Base-by-base conservation (phyloP, 2,797 vertebrate species). In the Onychomys torridus region DNA sequence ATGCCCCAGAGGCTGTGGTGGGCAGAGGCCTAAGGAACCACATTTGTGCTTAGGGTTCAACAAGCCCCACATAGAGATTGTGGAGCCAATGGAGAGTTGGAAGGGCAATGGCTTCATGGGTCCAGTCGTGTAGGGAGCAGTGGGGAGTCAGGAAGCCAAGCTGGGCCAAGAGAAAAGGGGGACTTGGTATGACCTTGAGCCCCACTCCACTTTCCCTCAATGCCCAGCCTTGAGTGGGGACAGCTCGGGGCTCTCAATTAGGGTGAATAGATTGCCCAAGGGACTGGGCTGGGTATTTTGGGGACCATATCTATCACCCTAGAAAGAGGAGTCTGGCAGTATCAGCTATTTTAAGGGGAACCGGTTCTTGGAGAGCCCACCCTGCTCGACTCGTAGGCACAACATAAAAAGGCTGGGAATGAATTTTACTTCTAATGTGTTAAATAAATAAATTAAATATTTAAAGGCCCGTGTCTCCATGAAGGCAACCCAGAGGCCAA, bases 371-470 rank as follows among this genome's bases (percentile, higher is more conserved):
- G 75, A 63, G 85, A n/a, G 19, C 65, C 85, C 23, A 78, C 57
- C 34, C n/a, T 73, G 65, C 63, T 76, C 81, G 81, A 76, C 59
- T 67, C 83, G 76, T 76, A 77, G 86, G 82, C 17, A 94, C 85
- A 32, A 29, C 34, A 61, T 37, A 59, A 90, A 79, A 91, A 69
- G 71, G 78, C 71, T 78, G 87, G 96, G 77, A 78, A 90, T 11
- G 11, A 81, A 88, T 37, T 88, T 93, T 88, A 73, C 75, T 91
- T 96, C 82, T 83, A 55, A 63, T 94, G 86, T 55, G 78, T 95
- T 95, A 97, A 98, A 97, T 98, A 97, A 98, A 98, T 98, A 98
- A 97, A 37, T 98, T 97, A 98, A 97, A 91, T 93, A 96, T 94
- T 96, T 97, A 97, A 96, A 97, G 93, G 92, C 82, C 93, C 19